Base-by-base conservation (phyloP, 23 tunicate species). In the Trididemnum miniatum region DNA sequence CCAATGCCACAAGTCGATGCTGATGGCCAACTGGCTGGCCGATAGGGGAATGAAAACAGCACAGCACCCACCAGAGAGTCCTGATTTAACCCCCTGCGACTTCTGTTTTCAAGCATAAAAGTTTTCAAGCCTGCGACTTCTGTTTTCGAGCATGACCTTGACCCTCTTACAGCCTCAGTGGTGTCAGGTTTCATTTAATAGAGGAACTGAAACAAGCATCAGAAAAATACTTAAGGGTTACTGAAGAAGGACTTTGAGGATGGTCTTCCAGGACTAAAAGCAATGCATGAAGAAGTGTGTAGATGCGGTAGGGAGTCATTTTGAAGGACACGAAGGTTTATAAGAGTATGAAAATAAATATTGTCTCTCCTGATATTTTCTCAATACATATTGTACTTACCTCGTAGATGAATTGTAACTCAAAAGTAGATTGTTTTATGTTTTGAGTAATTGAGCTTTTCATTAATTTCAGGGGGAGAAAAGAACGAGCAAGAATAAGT, bases 311-410 rank as follows among this genome's bases (percentile, higher is more conserved):
- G 75, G 75, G 38, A 67, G 32, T 67, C 32, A 67, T 31, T 67
- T 67, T 67, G 75, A 67, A 67, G 75, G 75, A 67, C 12, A 67
- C 38, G 32, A 67, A 67, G 75, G 31, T 67, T 67, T 67, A 7
- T 67, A 67, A 31, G 9, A 7, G 31, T 67, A 31, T 67, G 75
- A 32, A 67, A 67, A 67, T 67, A 67, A 67, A 67, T 67, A 31
- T 9, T 30, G 75, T 32, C 75, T 67, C 75, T 67, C 75, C 38
- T 67, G 75, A 67, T 22, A 67, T 67, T 67, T 67, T 67, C 38
- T 67, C 75, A 67, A 30, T 67, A 67, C 75, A 30, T 67, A 67
- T 67, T 67, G 75, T 31, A 67, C 75, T 30, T 67, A 67, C 75
- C 75, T 67, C 67, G 67, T 62, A 62, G 54, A n/a, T n/a, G n/a